Evolutionary conservation across 2,888 invertebrate species (phyloP).

Genomic region (Limnephilus auricula): DNA sequence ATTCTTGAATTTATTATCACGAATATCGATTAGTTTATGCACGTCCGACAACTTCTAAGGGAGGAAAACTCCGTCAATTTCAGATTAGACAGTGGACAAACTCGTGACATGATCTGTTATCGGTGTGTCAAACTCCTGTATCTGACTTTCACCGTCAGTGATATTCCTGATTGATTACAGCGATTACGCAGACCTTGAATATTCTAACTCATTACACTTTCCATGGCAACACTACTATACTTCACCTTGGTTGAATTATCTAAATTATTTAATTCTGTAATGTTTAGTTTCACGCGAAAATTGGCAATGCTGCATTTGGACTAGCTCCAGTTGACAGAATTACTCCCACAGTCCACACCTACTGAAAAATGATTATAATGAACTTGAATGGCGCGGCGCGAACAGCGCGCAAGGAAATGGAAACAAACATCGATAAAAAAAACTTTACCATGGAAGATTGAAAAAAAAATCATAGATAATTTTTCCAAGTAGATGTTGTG

Average conservation of each 20-base stretch:
- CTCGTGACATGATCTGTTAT: not conserved
- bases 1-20: not conserved
- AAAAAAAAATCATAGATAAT: not conserved
- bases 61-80: not conserved
- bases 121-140: not conserved
- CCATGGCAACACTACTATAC: not conserved
- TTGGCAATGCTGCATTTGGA: slow-evolving; percentile 31
- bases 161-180: slow-evolving; percentile 31
- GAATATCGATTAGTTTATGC: not conserved
- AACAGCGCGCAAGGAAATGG: not conserved
- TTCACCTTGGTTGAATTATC: not conserved
- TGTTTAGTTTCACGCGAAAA: slow-evolving; percentile 11
- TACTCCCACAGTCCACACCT: slow-evolving; percentile 24
- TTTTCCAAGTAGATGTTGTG: not conserved
- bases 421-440: not conserved
- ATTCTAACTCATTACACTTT: not conserved
- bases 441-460: not conserved
- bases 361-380: not conserved
- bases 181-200: slow-evolving; percentile 23
- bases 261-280: not conserved
- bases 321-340: slow-evolving; percentile 10
- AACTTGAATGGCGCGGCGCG: not conserved
- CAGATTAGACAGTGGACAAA: not conserved
- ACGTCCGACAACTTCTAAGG: not conserved
- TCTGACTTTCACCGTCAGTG: slow-evolving; percentile 20